phyloP scores from a whole-genome alignment of 1,140 invertebrate genomes.

The Drosophila murphyi region DNA sequence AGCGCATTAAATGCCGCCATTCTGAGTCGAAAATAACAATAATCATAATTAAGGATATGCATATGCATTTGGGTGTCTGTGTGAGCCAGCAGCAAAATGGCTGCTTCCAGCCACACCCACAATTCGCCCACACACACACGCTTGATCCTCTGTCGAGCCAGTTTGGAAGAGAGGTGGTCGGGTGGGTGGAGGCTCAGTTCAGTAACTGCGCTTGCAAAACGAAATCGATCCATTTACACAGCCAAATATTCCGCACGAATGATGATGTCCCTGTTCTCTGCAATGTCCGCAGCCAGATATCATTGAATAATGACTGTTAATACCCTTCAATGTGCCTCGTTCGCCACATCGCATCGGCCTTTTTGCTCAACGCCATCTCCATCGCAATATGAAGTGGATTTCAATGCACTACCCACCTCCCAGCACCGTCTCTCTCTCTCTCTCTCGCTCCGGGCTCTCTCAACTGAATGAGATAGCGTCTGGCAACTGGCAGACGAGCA shows the following conservation, averaged over 20 bases:
- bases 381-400: conserved; percentile 76
- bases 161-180: conserved; percentile 6
- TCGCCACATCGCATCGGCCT: conserved; percentile 17
- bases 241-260: conserved; percentile 73
- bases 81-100: conserved; percentile 34
- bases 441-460: neutral
- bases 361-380: conserved; percentile 47
- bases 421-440: conserved; percentile 17
- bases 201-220: conserved; percentile 5
- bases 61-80: conserved; percentile 58
- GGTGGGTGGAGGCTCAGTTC: neutral
- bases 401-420: conserved; percentile 71
- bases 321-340: conserved; percentile 81
- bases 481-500: conserved; percentile 11
- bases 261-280: conserved; percentile 78
- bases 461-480: conserved; percentile 18
- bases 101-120: neutral
- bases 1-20: conserved; percentile 77
- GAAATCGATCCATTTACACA: conserved; percentile 79
- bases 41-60: conserved; percentile 83
- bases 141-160: conserved; percentile 65
- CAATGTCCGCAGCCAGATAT: conserved; percentile 83
- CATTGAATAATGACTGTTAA: conserved; percentile 85
- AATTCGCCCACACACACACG: conserved; percentile 18
- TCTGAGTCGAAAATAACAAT: conserved; percentile 79